A percentile compares a stretch with the other conserved stretches of the same genome.
phyloP scores from a whole-genome alignment of 2,113 vertebrate genomes.

The Hippopotamus amphibius region DNA sequence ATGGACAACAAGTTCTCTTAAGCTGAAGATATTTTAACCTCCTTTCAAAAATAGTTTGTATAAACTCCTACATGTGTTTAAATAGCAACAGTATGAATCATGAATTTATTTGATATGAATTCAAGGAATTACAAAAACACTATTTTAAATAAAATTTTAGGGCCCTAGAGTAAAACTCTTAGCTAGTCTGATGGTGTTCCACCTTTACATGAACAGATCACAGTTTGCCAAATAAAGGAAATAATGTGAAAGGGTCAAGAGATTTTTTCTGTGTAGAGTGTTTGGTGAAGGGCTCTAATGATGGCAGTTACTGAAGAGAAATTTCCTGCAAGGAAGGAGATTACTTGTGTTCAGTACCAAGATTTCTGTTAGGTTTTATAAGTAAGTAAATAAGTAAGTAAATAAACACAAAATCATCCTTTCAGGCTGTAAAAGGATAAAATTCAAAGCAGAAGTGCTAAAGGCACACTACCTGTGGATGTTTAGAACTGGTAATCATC shows the following conservation, averaged over 20 bases:
- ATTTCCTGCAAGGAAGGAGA: background rate
- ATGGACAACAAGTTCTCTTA: background rate
- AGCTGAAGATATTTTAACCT: background rate
- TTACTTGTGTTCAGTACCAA: background rate
- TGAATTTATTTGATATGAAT: background rate
- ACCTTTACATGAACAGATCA: background rate
- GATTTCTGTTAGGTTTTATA: background rate
- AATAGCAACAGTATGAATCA: background rate
- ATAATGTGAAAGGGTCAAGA: background rate
- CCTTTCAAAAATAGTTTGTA: background rate
- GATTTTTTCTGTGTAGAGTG: background rate
- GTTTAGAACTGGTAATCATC: background rate
- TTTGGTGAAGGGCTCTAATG: background rate
- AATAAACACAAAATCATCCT: background rate
- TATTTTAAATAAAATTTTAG: background rate
- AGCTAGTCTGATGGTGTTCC: background rate
- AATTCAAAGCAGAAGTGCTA: constrained; percentile 50
- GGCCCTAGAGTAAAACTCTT: background rate
- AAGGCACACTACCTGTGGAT: background rate
- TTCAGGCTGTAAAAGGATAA: background rate
- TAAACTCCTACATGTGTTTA: background rate
- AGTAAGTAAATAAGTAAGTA: background rate
- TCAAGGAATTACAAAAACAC: background rate
- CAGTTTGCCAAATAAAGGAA: background rate
- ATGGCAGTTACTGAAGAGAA: background rate